These are phyloP conservation scores for Prunella fulvescens DNA, from an alignment of 2,113 vertebrate genomes.

Conservation along the genomic window DNA sequence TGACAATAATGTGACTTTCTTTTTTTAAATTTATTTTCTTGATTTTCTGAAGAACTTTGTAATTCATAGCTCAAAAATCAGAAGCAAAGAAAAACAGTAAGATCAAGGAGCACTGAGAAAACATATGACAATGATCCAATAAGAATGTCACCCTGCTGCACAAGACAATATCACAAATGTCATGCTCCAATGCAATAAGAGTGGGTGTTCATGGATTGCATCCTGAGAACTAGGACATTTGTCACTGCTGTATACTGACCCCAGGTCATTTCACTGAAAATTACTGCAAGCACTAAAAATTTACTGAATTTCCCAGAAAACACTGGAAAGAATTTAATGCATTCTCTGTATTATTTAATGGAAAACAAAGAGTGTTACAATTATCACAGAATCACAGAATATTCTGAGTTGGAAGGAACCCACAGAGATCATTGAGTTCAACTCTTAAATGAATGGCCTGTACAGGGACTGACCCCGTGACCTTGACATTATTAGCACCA, in stretches of 20 bases:
- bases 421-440: not conserved
- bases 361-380: not conserved
- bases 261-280: not conserved
- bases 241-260: not conserved
- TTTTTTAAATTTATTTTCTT: not conserved
- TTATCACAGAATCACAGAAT: not conserved
- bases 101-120: not conserved
- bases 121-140: not conserved
- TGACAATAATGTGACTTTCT: not conserved
- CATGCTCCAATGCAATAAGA: not conserved
- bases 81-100: not conserved
- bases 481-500: not conserved
- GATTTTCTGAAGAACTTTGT: not conserved
- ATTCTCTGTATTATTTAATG: not conserved
- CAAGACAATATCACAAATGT: not conserved
- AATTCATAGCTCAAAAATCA: not conserved
- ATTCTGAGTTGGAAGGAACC: not conserved
- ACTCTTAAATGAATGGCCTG: not conserved
- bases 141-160: not conserved
- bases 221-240: not conserved
- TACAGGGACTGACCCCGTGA: not conserved
- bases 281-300: not conserved
- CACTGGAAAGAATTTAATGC: not conserved
- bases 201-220: not conserved
- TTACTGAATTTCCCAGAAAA: not conserved